These are phyloP conservation scores for Alouatta palliata DNA, from an alignment of 2,113 vertebrate genomes.

Conservation along the genomic window DNA sequence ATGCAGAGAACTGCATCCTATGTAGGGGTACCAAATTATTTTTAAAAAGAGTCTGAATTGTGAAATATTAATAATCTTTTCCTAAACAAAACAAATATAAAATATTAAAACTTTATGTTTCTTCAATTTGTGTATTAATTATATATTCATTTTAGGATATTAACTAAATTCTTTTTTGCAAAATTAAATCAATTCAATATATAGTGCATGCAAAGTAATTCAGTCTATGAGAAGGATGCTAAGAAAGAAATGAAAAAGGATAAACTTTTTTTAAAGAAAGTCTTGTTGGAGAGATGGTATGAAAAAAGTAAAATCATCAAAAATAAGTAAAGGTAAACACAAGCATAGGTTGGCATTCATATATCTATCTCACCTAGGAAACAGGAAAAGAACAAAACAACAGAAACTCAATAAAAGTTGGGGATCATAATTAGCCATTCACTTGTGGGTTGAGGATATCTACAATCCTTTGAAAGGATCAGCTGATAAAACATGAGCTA, in stretches of 20 bases:
- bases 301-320: neutral
- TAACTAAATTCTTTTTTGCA: neutral
- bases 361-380: neutral
- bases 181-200: neutral
- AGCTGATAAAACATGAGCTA: neutral
- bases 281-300: neutral
- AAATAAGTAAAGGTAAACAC: neutral
- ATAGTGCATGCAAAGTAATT: neutral
- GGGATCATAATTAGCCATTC: neutral
- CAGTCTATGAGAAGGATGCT: neutral
- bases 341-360: neutral
- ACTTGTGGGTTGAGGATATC: neutral
- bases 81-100: neutral
- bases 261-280: neutral
- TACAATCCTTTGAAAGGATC: neutral
- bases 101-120: neutral
- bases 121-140: neutral
- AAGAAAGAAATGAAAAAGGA: neutral
- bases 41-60: neutral
- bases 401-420: neutral
- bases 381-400: neutral
- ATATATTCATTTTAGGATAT: neutral
- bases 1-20: neutral
- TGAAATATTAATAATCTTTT: neutral
- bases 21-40: neutral